phyloP scores from a whole-genome alignment of 2,113 vertebrate genomes.

The Cettia cetti region DNA sequence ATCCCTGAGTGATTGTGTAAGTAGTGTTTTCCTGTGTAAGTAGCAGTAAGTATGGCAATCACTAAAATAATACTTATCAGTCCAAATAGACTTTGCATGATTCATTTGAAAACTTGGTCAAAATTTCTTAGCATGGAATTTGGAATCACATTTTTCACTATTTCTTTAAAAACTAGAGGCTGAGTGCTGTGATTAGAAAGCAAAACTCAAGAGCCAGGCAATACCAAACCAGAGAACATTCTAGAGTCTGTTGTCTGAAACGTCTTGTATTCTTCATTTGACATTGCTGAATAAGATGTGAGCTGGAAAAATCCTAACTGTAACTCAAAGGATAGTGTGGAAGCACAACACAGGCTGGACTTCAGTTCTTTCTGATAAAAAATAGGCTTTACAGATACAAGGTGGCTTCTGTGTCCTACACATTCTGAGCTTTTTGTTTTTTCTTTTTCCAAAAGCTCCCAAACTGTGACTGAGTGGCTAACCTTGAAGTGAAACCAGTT shows the following conservation, averaged over 20 bases:
- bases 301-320: background rate
- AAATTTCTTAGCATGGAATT: background rate
- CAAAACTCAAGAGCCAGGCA: background rate
- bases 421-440: background rate
- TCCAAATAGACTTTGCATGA: background rate
- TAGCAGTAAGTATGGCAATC: background rate
- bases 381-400: background rate
- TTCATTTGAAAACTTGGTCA: background rate
- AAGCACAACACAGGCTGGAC: background rate
- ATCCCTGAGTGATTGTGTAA: background rate
- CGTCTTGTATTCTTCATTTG: background rate
- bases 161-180: background rate
- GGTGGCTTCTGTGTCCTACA: background rate
- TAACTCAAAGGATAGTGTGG: background rate
- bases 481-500: background rate
- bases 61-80: background rate
- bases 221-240: background rate
- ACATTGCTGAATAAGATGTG: background rate
- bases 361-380: background rate
- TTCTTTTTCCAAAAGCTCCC: background rate
- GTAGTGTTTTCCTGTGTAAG: background rate
- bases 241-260: background rate
- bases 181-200: background rate
- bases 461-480: background rate
- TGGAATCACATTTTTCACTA: conserved; percentile 7